Evolutionary conservation across 2,113 vertebrate genomes (phyloP).

Genomic region (Aspiorhynchus laticeps): DNA sequence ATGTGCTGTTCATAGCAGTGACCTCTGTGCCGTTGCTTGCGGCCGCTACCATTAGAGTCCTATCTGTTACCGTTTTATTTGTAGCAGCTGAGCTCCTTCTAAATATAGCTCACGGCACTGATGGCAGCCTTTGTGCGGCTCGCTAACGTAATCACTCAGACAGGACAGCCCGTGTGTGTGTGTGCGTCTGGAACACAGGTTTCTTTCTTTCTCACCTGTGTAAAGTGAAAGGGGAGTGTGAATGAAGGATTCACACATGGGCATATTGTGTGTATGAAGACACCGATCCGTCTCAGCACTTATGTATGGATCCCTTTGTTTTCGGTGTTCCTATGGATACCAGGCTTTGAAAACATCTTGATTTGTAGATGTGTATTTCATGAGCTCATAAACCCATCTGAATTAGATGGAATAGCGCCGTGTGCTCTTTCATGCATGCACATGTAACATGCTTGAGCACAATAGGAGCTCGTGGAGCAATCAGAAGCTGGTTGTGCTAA

Average conservation of each 20-base stretch:
- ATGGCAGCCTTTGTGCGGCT: slow-evolving; percentile 65
- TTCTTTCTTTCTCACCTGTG: slow-evolving; percentile 45
- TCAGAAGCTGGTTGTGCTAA: slow-evolving; percentile 49
- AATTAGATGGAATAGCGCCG: neutral
- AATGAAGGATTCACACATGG: slow-evolving; percentile 41
- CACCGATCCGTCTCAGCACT: neutral
- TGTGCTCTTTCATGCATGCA: neutral
- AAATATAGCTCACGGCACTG: slow-evolving; percentile 79
- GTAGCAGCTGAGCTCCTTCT: slow-evolving; percentile 71
- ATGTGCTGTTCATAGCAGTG: slow-evolving; percentile 38
- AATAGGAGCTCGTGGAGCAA: slow-evolving; percentile 41
- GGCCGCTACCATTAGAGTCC: slow-evolving; percentile 46
- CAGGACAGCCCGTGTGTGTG: slow-evolving; percentile 14
- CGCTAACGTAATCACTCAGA: slow-evolving; percentile 53
- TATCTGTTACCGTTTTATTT: slow-evolving; percentile 68
- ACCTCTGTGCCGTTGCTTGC: slow-evolving; percentile 42
- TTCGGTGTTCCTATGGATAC: slow-evolving; percentile 22
- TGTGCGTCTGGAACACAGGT: neutral
- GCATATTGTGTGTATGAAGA: slow-evolving; percentile 26
- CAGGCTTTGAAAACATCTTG: neutral
- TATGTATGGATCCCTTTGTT: neutral
- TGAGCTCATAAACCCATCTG: neutral
- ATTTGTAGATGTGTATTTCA: neutral
- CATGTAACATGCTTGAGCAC: slow-evolving; percentile 22
- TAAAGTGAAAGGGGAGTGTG: slow-evolving; percentile 35